Base-by-base conservation (phyloP, 1,140 invertebrate species). In the Nylanderia fulva region DNA sequence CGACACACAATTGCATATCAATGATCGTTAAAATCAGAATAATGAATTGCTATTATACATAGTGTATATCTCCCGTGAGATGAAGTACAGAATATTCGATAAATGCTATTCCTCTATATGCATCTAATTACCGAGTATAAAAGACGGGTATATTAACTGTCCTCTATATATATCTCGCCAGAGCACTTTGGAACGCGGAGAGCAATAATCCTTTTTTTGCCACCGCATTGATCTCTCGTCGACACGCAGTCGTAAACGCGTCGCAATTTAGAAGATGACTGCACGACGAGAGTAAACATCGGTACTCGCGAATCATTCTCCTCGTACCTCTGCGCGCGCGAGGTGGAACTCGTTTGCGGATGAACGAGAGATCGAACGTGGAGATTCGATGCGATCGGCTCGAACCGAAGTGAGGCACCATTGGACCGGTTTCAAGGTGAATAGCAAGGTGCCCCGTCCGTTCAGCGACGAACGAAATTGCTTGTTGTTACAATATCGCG, bases 211-310 rank as follows among this genome's bases (percentile, higher is more conserved):
- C 64, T 87, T 76, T 89, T n/a, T 88, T 86, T 79, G 75, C 61
- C 85, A 54, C 42, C 71, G 63, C 71, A 82, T 88, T 77, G 87
- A 89, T 86, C 79, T 71, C 60, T 61, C 84, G 86, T 89, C 87
- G 87, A 89, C 84, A 86, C 79, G 83, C 85, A 72, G 72, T 66
- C 88, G 76, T 90, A 90, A 85, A 89, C 80, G 85, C 87, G 88
- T 86, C 85, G 88, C 85, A 90, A 89, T 90, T 89, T 90, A 90
- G 83, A 89, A 87, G 88, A 90, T 87, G 83, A 90, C 88, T 89
- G 63, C 85, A 76, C 89, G 85, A 80, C 89, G 85, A 90, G 85
- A 90, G 85, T 90, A 90, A 90, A 90, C 88, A 90, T 80, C 71
- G 80, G 58, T 80, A 87, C 69, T 77, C 83, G 89, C 86, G 89